Evolutionary conservation across 2,888 invertebrate species (phyloP).

Genomic region (Drosophila helvetica): DNA sequence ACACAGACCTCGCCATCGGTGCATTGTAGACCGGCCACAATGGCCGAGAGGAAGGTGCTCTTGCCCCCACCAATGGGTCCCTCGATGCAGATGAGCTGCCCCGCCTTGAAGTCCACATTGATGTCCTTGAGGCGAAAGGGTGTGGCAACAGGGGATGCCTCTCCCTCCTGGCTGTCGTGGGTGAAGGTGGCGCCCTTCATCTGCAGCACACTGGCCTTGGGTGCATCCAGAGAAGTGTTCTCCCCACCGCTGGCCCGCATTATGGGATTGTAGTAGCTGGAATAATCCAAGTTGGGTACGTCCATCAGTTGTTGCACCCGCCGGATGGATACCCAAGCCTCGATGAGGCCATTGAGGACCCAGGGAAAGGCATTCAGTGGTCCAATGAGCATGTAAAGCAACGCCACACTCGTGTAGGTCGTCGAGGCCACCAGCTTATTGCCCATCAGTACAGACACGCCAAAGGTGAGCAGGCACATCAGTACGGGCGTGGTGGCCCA

Average conservation of each 20-base stretch:
- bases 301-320: constrained; percentile 92
- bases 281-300: constrained; percentile 84
- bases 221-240: constrained; percentile 28
- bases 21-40: constrained; percentile 93
- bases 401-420: constrained; percentile 96
- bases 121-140: constrained; percentile 78
- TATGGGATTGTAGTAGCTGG: constrained; percentile 82
- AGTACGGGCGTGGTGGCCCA: constrained; percentile 99
- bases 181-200: constrained; percentile 87
- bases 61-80: constrained; percentile 97
- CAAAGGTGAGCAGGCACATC: constrained; percentile 93
- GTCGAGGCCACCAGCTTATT: constrained; percentile 91
- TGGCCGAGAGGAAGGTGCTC: constrained; percentile 91
- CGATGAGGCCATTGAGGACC: constrained; percentile 98
- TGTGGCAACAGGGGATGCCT: not conserved
- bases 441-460: constrained; percentile 90
- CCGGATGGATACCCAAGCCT: constrained; percentile 97
- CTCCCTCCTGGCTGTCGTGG: constrained; percentile 55
- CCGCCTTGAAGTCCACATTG: constrained; percentile 85
- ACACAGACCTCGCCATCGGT: constrained; percentile 88
- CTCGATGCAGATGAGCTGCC: constrained; percentile 92
- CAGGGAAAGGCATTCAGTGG: constrained; percentile 99
- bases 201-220: constrained; percentile 83
- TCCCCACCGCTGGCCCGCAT: constrained; percentile 50
- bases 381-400: constrained; percentile 97